Evolutionary conservation across 2,113 vertebrate genomes (phyloP).

Genomic region (Amphiprion ocellaris): DNA sequence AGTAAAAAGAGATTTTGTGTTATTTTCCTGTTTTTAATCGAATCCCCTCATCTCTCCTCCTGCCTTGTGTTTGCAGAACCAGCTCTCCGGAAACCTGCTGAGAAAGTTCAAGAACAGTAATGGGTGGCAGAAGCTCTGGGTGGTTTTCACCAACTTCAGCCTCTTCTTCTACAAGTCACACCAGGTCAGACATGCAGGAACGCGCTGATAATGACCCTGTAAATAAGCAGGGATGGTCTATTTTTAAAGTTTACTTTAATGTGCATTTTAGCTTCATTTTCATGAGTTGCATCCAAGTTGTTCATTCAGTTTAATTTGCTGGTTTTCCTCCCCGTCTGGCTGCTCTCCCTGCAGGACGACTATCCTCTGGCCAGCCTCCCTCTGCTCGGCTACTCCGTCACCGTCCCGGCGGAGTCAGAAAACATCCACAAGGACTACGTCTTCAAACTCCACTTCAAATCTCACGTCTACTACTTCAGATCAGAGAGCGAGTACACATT

Average conservation of each 20-base stretch:
- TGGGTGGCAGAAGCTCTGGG: constrained; percentile 99
- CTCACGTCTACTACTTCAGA: constrained; percentile 98
- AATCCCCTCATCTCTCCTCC: not conserved
- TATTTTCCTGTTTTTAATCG: not conserved
- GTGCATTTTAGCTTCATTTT: too few species aligned
- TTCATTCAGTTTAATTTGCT: too few species aligned
- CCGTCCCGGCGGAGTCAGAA: constrained; percentile 92
- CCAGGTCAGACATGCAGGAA: constrained; percentile 76
- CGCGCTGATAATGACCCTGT: too few species aligned
- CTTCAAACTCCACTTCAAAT: constrained; percentile 98
- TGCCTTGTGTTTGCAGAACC: constrained; percentile 88
- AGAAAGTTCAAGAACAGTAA: constrained; percentile 99
- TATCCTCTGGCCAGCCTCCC: constrained; percentile 97
- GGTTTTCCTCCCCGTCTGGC: too few species aligned
- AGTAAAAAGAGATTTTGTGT: not conserved
- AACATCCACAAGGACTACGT: constrained; percentile 98
- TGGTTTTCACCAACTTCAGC: constrained; percentile 99
- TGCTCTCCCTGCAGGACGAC: constrained; percentile 87
- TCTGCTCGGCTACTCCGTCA: constrained; percentile 95
- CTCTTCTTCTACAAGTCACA: constrained; percentile 99
- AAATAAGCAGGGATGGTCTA: too few species aligned
- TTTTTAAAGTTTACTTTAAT: too few species aligned
- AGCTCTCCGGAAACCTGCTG: constrained; percentile 95
- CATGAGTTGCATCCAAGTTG: too few species aligned
- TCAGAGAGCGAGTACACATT: constrained; percentile 98